Base-by-base conservation (phyloP, 2,797 vertebrate genomes). In the Protonibea diacanthus region DNA sequence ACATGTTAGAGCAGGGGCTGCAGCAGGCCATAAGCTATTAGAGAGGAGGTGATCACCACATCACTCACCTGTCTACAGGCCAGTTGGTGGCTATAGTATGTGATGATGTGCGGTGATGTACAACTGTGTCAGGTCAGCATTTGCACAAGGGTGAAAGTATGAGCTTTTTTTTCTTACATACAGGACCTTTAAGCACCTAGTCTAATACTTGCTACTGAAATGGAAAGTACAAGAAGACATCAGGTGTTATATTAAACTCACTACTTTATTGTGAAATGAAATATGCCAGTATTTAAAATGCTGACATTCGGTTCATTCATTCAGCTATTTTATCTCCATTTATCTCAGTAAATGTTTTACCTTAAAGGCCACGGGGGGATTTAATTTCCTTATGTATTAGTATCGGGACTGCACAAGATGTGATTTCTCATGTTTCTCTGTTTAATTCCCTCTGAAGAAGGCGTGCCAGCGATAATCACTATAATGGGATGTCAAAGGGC, bases 61-160 rank as follows among this genome's bases (percentile, higher is more conserved):
- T 91, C 88, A 88, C 76, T 92, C 88, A 87, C 63, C 78, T 84
- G 88, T 86, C 78, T 53, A 11, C 23, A 78, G 62, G 70, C 55
- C 78, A 49, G 55, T 84, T 44, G 70, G 56, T 45, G 38, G 59
- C 21, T 47, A 66, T 44, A 77, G 67, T 33, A 67, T 62, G 61
- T 77, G 60, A 60, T 77, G 49, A 79, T 82, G 40, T 71, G 63
- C 48, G 57, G 58, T 56, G 29, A 61, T 33, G 20, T 25, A 51
- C 8, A 6, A 52, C 21, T 51, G 45, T 65, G 76, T 58, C 71
- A 69, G 38, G 42, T 57, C 14, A 9, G 38, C 7, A 18, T 72
- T 48, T 75, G 18, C 21, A 47, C 29, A 57, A 14, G 27, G 9
- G 13, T n/a, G n/a, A n/a, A n/a, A n/a, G n/a, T n/a, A n/a, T n/a